These are phyloP conservation scores for Monomorium pharaonis DNA, from an alignment of 1,140 invertebrate species.

Conservation along the genomic window DNA sequence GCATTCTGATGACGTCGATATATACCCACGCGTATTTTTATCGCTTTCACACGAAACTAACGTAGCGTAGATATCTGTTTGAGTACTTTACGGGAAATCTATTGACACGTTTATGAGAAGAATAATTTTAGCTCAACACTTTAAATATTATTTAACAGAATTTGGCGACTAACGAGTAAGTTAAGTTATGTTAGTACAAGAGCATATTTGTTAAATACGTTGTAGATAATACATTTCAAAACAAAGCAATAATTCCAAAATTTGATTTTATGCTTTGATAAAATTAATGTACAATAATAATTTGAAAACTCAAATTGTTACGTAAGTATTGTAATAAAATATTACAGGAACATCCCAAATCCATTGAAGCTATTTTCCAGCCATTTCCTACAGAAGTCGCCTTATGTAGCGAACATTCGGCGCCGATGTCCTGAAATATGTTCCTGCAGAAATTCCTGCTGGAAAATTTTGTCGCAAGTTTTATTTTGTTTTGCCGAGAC, in stretches of 20 bases:
- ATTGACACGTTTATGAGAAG: background rate
- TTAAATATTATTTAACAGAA: background rate
- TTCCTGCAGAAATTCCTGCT: slow-evolving; percentile 36
- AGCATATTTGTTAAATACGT: background rate
- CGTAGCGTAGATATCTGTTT: background rate
- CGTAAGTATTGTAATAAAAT: background rate
- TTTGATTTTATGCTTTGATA: background rate
- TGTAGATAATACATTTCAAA: background rate
- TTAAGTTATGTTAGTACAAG: background rate
- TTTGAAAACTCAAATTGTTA: background rate
- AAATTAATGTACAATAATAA: background rate
- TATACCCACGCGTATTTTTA: slow-evolving; percentile 6
- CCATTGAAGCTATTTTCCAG: background rate
- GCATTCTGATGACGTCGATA: background rate
- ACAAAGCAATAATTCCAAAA: background rate
- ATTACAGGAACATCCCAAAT: background rate
- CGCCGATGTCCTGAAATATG: slow-evolving; percentile 16
- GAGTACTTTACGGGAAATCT: background rate
- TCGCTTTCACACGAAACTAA: background rate
- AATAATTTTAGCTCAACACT: background rate
- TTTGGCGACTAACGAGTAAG: background rate
- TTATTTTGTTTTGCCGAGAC: slow-evolving; percentile 31
- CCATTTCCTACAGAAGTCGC: slow-evolving; percentile 26
- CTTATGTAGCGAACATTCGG: slow-evolving; percentile 36
- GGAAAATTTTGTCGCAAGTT: slow-evolving; percentile 45